Evolutionary conservation across 2,888 invertebrate species (phyloP), one percentile per base, ranked within the genome.

Genomic region (Micropterix aruncella): DNA sequence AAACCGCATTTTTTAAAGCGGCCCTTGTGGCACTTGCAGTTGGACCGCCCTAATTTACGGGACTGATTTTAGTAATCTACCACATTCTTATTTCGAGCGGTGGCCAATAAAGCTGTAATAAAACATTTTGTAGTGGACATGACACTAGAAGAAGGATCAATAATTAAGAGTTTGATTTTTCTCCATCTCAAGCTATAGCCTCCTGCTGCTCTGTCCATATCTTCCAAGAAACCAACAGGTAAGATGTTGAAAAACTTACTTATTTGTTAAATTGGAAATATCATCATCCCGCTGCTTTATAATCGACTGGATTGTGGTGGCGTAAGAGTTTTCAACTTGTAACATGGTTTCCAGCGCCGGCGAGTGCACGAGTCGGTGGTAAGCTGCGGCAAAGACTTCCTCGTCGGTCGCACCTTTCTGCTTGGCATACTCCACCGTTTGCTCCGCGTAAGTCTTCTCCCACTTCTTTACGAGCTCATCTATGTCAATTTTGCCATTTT

Each of bases 331-430:
- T 61, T 95, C 94, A 27, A 89, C 79, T 55, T 88, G 85, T 16
- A 95, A 70, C 57, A 95, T 85, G 0, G 88, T 86, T 57, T 91
- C 89, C 17, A 94, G 65, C 0, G 89, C 89, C 0, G 87, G 84
- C 0, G 91, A 91, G 60, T 90, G 90, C 2, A 90, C 86, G 41
- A 81, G 55, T 56, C 74, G 74, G 59, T 91, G 89, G 61, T 91
- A 91, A 16, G 88, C 87, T 2, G 83, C 83, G 2, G 87, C 85
- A 66, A 91, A 89, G 37, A 86, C 73, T 62, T 90, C 88, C 58
- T 90, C 87, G 61, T 91, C 88, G 0, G 85, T 82, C 1, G 87
- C 84, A 39, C 85, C 80, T 47, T 83, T 75, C 46, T 82, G 81
- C 56, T 88, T 88, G 0, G 89, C 86, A 73, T 83, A 90, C 56